Conservation (phyloP, 1,140 invertebrate species). For the Leptinotarsa defecta region DNA sequence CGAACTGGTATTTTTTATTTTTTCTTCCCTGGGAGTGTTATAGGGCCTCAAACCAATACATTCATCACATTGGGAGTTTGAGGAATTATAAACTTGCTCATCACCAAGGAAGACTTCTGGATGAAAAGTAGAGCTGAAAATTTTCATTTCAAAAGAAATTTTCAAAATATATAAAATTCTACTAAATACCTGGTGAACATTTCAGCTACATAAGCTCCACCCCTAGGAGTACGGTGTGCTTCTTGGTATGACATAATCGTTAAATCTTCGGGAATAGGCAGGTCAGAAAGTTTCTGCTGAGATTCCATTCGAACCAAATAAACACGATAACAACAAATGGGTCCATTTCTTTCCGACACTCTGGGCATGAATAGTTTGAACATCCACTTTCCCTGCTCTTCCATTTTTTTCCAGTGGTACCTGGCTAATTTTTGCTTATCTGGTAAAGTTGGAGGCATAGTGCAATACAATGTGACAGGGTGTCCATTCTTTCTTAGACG, state of each 20-base stretch:
- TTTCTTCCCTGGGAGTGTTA: constrained; percentile 51
- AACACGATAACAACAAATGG: constrained; percentile 83
- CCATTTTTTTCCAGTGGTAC: constrained; percentile 74
- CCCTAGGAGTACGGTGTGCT: constrained; percentile 65
- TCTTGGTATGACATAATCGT: constrained; percentile 72
- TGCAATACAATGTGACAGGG: constrained; percentile 63
- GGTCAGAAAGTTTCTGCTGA: constrained; percentile 66
- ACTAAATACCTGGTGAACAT: constrained; percentile 69
- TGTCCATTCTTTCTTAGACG: constrained; percentile 70
- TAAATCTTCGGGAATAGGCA: constrained; percentile 71
- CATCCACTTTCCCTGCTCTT: constrained; percentile 68
- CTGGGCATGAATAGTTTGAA: constrained; percentile 74
- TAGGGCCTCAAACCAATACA: constrained; percentile 61
- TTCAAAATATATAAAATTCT: not conserved
- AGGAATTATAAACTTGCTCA: constrained; percentile 59
- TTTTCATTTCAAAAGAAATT: not conserved
- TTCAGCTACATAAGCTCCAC: constrained; percentile 81
- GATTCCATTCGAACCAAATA: constrained; percentile 74
- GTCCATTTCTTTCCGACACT: constrained; percentile 81
- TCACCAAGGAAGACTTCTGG: constrained; percentile 71
- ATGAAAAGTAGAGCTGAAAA: constrained; percentile 60
- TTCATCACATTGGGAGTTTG: constrained; percentile 56
- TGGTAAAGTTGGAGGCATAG: constrained; percentile 72
- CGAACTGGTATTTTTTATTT: constrained; percentile 37
- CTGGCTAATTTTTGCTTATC: constrained; percentile 66